Conservation (phyloP, 2,797 vertebrate species). For the Diplodus sargus region DNA sequence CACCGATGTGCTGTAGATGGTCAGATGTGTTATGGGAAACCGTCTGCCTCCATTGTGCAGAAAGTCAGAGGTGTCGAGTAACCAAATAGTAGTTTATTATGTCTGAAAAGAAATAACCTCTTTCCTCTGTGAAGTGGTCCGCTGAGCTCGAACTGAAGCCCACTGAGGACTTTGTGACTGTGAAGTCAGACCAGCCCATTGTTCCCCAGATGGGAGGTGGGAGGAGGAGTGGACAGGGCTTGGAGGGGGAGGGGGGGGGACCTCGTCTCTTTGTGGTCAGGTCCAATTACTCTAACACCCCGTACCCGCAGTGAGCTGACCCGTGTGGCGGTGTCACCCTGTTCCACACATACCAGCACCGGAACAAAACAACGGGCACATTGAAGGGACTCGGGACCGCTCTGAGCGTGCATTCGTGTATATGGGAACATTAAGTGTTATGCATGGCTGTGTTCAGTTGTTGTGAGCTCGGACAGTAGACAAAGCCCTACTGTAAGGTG, state of each 20-base stretch:
- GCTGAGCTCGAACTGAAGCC: slow-evolving; percentile 40
- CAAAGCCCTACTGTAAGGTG: slow-evolving; percentile 70
- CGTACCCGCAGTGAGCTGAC: slow-evolving; percentile 64
- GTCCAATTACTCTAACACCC: slow-evolving; percentile 73
- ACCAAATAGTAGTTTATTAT: background rate
- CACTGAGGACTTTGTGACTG: slow-evolving; percentile 48
- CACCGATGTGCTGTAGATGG: background rate
- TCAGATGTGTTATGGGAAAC: slow-evolving; percentile 23
- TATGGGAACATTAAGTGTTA: slow-evolving; percentile 59
- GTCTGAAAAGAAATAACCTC: background rate
- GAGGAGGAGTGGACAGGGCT: slow-evolving; percentile 17
- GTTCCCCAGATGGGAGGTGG: slow-evolving; percentile 37
- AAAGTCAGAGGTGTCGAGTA: slow-evolving; percentile 19
- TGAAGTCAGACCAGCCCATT: slow-evolving; percentile 62
- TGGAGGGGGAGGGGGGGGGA: slow-evolving; percentile 15
- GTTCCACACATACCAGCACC: slow-evolving; percentile 74
- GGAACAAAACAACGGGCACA: slow-evolving; percentile 76
- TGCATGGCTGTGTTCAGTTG: slow-evolving; percentile 56
- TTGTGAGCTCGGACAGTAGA: slow-evolving; percentile 47
- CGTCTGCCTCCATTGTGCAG: background rate
- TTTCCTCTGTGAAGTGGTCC: background rate
- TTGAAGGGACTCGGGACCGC: slow-evolving; percentile 59
- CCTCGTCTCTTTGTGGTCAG: slow-evolving; percentile 61
- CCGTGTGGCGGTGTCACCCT: slow-evolving; percentile 69
- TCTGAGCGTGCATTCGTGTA: slow-evolving; percentile 34